A percentile compares a stretch with the other conserved stretches of the same genome.
These are phyloP conservation scores for Trialeurodes vaporariorum DNA, from an alignment of 1,140 invertebrate genomes.

Conservation along the genomic window DNA sequence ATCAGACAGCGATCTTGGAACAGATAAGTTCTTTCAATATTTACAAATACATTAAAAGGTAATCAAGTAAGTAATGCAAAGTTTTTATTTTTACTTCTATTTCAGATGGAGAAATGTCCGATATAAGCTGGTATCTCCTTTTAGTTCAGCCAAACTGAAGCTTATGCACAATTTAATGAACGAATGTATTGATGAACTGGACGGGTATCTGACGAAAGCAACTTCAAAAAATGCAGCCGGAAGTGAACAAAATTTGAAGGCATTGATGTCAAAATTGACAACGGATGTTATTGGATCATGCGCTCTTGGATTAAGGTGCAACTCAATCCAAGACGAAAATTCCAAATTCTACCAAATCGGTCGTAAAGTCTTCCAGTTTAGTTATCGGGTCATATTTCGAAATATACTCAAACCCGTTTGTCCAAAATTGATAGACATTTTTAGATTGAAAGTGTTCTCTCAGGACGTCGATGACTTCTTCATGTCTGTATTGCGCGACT, in stretches of 20 bases:
- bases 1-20: too few species aligned
- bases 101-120: conserved; percentile 34
- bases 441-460: background rate
- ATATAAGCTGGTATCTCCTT: conserved; percentile 34
- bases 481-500: conserved; percentile 35
- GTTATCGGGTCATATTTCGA: conserved; percentile 19
- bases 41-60: conserved; percentile 20
- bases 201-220: background rate
- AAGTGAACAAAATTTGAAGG: background rate
- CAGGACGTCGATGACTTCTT: conserved; percentile 34
- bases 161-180: conserved; percentile 23
- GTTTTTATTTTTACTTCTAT: conserved; percentile 22
- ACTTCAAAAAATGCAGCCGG: background rate
- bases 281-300: conserved; percentile 25
- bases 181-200: conserved; percentile 6
- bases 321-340: conserved; percentile 36
- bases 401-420: background rate
- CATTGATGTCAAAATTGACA: conserved; percentile 15
- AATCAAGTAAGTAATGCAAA: conserved; percentile 21
- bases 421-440: background rate
- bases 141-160: conserved; percentile 38
- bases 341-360: conserved; percentile 38
- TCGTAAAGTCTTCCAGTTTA: conserved; percentile 28
- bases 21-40: too few species aligned
- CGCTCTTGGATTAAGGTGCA: conserved; percentile 27